Percentiles rank a stretch among this genome's conserved stretches.
Conservation (phyloP, 2,888 invertebrate genomes). For the Lacanobia oleracea region DNA sequence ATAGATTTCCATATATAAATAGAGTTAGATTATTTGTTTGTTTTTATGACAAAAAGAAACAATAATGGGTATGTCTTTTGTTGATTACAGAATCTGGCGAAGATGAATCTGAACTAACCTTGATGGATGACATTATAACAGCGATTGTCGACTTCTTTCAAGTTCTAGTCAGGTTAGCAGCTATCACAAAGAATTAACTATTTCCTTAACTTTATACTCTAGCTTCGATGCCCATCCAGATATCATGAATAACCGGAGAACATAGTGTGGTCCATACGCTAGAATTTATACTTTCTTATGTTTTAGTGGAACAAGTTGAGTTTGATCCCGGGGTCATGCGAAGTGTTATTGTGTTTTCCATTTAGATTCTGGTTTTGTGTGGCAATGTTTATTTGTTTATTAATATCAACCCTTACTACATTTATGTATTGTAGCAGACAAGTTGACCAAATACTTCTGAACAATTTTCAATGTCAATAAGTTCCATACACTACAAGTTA, state of each 20-base stretch:
- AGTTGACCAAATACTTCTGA: too few relatives aligned
- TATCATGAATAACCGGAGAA: neutral
- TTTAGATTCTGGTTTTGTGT: neutral
- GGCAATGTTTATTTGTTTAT: too few relatives aligned
- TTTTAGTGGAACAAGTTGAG: neutral
- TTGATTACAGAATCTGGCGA: constrained; percentile 75
- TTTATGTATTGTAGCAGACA: too few relatives aligned
- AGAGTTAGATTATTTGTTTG: neutral
- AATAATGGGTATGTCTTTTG: too few relatives aligned
- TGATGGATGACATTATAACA: constrained; percentile 83
- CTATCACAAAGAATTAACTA: neutral
- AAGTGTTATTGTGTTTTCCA: neutral
- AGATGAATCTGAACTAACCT: constrained; percentile 75
- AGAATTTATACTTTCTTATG: neutral
- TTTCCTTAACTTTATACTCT: neutral
- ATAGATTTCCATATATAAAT: too few relatives aligned
- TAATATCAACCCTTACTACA: too few relatives aligned
- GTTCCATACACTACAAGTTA: too few relatives aligned
- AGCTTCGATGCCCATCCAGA: neutral
- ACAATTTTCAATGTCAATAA: too few relatives aligned
- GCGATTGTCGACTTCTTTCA: constrained; percentile 86
- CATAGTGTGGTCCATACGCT: neutral
- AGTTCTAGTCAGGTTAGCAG: constrained; percentile 83
- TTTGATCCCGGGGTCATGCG: too few relatives aligned
- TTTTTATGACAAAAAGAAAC: neutral